Conservation (phyloP, 2,888 invertebrate genomes). For the Dynastes tityus region DNA sequence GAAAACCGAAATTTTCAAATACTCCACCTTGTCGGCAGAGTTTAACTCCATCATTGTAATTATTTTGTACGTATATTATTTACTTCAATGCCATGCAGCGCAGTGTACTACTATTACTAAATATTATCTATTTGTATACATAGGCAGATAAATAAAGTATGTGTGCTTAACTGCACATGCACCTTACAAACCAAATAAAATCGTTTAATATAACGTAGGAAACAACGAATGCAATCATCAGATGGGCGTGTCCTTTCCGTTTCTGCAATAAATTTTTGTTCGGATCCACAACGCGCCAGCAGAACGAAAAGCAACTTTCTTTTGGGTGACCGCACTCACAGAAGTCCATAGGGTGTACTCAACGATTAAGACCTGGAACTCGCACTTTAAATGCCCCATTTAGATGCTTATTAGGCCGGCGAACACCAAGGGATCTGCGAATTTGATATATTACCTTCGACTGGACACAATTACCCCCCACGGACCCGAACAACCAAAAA, state of each 20-base stretch:
- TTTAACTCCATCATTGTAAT: too few species aligned
- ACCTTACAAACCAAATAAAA: too few species aligned
- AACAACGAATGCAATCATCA: slow-evolving; percentile 37
- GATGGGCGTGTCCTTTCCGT: slow-evolving; percentile 24
- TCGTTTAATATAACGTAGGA: too few species aligned
- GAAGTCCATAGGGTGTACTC: slow-evolving; percentile 51
- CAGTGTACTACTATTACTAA: too few species aligned
- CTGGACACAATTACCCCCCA: slow-evolving; percentile 47
- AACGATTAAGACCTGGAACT: slow-evolving; percentile 48
- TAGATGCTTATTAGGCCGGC: slow-evolving; percentile 53
- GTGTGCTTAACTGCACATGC: too few species aligned
- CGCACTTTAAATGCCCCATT: slow-evolving; percentile 52
- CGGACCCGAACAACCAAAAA: slow-evolving; percentile 38
- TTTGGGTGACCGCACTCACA: slow-evolving; percentile 38
- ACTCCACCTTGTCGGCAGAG: too few species aligned
- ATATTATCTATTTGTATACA: too few species aligned
- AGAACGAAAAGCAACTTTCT: slow-evolving; percentile 38
- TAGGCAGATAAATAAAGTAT: too few species aligned
- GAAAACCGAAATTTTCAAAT: too few species aligned
- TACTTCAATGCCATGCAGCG: too few species aligned
- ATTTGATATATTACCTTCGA: slow-evolving; percentile 50
- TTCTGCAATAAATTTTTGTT: slow-evolving; percentile 47
- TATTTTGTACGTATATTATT: too few species aligned
- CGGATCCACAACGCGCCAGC: slow-evolving; percentile 5
- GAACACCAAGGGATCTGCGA: slow-evolving; percentile 48